Conservation (phyloP, 2,888 invertebrate species). For the Hartigia nigra region DNA sequence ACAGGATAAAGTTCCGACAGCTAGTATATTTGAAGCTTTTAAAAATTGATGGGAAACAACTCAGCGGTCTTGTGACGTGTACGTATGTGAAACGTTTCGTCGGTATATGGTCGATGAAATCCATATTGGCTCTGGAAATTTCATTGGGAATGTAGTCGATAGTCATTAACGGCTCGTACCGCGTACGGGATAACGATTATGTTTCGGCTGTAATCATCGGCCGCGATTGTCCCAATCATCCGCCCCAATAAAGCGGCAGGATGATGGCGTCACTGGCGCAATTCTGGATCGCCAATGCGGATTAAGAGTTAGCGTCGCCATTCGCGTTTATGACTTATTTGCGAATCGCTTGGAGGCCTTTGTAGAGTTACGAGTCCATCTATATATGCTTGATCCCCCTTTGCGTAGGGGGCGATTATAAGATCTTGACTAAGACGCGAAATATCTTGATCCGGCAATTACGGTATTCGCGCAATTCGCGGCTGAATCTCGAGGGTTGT, state of each 20-base stretch:
- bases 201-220: conserved; percentile 64
- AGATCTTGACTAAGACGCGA: neutral
- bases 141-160: conserved; percentile 53
- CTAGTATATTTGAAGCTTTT: neutral
- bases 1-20: neutral
- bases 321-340: conserved; percentile 28
- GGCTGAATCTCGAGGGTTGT: conserved; percentile 27
- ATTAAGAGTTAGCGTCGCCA: neutral
- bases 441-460: conserved; percentile 33
- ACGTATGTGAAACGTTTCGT: neutral
- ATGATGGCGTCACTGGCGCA: neutral
- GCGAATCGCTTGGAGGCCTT: neutral
- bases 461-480: conserved; percentile 53
- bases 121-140: neutral
- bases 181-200: conserved; percentile 59
- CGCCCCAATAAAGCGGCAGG: conserved; percentile 61
- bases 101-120: neutral
- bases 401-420: conserved; percentile 6
- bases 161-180: conserved; percentile 61
- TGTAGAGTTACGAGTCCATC: neutral
- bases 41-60: neutral
- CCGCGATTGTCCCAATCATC: conserved; percentile 61
- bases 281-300: neutral
- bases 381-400: neutral
- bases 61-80: neutral